Evolutionary conservation across 2,113 vertebrate species (phyloP), one percentile per base, ranked within the genome.

Genomic region (Xenopus tropicalis): DNA sequence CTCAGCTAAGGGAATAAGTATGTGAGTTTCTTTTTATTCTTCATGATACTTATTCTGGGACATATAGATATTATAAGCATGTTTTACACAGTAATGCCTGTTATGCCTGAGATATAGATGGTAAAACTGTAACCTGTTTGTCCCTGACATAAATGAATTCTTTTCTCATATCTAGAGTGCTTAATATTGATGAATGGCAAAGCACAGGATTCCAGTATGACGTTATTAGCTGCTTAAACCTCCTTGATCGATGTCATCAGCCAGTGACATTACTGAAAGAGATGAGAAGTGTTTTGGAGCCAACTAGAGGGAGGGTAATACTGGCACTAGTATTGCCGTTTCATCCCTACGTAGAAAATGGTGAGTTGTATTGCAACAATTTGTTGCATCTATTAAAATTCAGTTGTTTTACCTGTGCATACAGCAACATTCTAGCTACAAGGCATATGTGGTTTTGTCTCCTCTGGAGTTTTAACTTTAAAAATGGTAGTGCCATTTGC

Each of bases 191-290:
- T 57, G 96, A 96, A 76, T 99, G 97, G 97, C 94, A 95, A 77
- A 86, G 90, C 22, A 91, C 89, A 0, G 93, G 93, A 16, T 94
- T 97, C 83, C 93, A 93, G 74, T 99, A 96, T 58, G 94, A 99
- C 43, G 86, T 98, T 74, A 94, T 98, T 88, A 98, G 97, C 93
- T 99, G 97, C 83, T 89, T 99, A 85, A 99, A 99, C 83, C 86
- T 99, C 83, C 85, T 99, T 80, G 97, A 99, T 82, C 96, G 97
- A 69, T 98, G 95, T 74, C 93, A 99, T 25, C 89, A 94, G 56
- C 97, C 97, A 13, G 82, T 98, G 72, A 88, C 86, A 46, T 92
- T 99, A 25, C 88, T 99, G 83, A 89, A 80, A 80, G 93, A 96
- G 81, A 98, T 98, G 78, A 88, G 85, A 79, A 89, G 83, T 22